Evolutionary conservation across 2,888 invertebrate species (phyloP).

Genomic region (Epinotia nisella): DNA sequence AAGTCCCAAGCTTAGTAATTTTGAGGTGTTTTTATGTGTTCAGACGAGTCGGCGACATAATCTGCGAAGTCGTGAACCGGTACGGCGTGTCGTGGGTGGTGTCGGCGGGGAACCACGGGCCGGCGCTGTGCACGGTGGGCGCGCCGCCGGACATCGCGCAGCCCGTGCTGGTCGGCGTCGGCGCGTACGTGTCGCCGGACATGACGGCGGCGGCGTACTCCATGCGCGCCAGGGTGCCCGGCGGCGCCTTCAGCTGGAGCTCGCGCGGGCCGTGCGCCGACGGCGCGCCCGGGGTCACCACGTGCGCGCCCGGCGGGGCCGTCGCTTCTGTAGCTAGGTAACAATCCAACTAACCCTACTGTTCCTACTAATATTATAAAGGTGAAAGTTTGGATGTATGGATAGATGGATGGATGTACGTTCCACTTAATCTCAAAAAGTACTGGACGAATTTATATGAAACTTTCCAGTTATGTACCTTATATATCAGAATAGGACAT

Average conservation of each 20-base stretch:
- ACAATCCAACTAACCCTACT: too few relatives aligned
- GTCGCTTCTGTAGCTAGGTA: conserved; percentile 95
- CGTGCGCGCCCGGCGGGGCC: conserved; percentile 98
- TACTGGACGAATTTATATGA: too few relatives aligned
- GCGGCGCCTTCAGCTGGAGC: conserved; percentile 96
- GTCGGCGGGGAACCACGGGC: conserved; percentile 98
- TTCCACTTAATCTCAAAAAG: too few relatives aligned
- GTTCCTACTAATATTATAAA: too few relatives aligned
- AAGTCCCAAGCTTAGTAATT: too few relatives aligned
- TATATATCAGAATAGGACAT: too few relatives aligned
- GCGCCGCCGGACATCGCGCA: conserved; percentile 94
- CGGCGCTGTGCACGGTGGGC: conserved; percentile 96
- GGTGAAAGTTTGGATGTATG: too few relatives aligned
- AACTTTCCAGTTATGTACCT: too few relatives aligned
- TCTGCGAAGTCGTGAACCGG: conserved; percentile 94
- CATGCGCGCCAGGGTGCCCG: conserved; percentile 91
- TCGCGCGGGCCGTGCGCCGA: conserved; percentile 95
- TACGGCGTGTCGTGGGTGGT: conserved; percentile 97
- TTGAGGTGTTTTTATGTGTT: too few relatives aligned
- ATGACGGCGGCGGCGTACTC: conserved; percentile 99
- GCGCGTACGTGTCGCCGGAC: conserved; percentile 98
- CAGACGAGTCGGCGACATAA: conserved; percentile 93
- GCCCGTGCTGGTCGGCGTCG: conserved; percentile 94
- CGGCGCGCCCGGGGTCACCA: conserved; percentile 94
- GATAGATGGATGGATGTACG: too few relatives aligned